phyloP scores from a whole-genome alignment of 1,140 invertebrate species.

The Dinoponera quadriceps region DNA sequence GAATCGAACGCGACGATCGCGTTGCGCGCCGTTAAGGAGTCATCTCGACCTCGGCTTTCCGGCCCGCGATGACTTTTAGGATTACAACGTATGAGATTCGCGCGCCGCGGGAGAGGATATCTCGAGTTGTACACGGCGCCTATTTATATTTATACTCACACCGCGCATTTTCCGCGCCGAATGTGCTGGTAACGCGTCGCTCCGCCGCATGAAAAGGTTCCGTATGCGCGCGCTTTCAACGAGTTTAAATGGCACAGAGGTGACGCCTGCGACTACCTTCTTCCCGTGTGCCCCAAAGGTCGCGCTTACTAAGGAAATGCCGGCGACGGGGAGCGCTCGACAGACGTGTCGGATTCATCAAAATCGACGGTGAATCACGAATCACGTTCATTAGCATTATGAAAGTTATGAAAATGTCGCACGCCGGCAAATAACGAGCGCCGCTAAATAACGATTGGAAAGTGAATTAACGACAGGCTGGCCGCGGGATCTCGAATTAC shows the following conservation, averaged over 20 bases:
- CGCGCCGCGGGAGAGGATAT: constrained; percentile 3
- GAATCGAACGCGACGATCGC: background rate
- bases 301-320: constrained; percentile 44
- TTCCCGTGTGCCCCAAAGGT: constrained; percentile 61
- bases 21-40: background rate
- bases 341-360: constrained; percentile 52
- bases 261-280: constrained; percentile 57
- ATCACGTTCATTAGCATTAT: background rate
- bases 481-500: constrained; percentile 8
- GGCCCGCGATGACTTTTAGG: constrained; percentile 55
- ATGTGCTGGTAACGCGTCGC: constrained; percentile 15
- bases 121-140: constrained; percentile 5
- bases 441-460: constrained; percentile 12
- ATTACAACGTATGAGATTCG: constrained; percentile 42
- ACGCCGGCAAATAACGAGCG: background rate
- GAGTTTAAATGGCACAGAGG: constrained; percentile 58
- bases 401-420: no score
- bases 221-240: constrained; percentile 49
- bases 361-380: constrained; percentile 36
- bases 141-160: constrained; percentile 35
- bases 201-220: constrained; percentile 39
- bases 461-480: background rate
- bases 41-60: constrained; percentile 31
- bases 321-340: background rate
- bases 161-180: constrained; percentile 50